Base-by-base conservation (phyloP, 2,888 invertebrate species). In the Bombyx huttoni region DNA sequence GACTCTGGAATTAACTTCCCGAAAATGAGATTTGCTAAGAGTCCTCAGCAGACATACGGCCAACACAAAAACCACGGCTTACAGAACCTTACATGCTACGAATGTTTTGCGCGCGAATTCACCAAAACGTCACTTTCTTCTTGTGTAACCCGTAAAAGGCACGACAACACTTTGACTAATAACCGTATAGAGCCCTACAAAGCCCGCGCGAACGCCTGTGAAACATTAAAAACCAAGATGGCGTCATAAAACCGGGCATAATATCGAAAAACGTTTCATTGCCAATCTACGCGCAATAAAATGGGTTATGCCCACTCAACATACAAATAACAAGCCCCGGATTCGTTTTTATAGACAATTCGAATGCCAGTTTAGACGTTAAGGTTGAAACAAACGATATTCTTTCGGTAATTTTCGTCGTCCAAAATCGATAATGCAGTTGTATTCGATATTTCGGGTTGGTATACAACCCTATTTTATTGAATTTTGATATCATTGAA, bases 231-330 rank as follows among this genome's bases (percentile, higher is more conserved):
- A 40, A 40, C 40, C 40, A 40, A 12, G 40, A 40, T 8, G 68
- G 73, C 76, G 24, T 24, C 65, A 78, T 82, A 85, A 84, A 83
- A 83, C 72, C 58, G 65, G 70, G 69, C 71, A 72, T 79, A 74
- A 78, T 79, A 78, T 79, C 75, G 73, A 71, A 78, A 81, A 86
- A 78, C 80, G 83, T 75, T 83, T 81, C 75, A 79, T 72, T 71
- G 72, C 72, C 73, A 73, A 79, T 78, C 72, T 67, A 65, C 61
- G 57, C 53, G 69, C 64, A 59, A 64, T 70, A 67, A 71, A 70
- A 59, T 61, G 48, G 56, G 66, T 66, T 66, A 67, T 70, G 57
- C 58, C 62, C 59, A 61, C 60, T 64, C 62, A 66, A 64, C 60
- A 58, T 58, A 54, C 57, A 57, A 65, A 64, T 67, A 62, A 40